Evolutionary conservation across 2,113 vertebrate species (phyloP), one percentile per base, ranked within the genome.

Genomic region (Alces alces): DNA sequence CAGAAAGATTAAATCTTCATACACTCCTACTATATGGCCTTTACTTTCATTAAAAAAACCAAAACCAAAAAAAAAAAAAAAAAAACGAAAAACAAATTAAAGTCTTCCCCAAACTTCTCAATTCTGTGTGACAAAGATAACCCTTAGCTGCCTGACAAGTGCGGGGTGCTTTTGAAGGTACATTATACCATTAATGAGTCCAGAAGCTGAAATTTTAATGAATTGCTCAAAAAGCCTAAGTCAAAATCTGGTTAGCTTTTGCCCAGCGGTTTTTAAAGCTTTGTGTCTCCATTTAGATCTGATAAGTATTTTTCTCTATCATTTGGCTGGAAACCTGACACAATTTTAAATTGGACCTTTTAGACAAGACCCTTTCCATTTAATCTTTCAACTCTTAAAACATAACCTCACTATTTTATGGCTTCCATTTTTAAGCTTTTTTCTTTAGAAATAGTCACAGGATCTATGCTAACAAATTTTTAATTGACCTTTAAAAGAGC

Each of bases 371-470:
- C 17, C 21, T 91, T 93, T 88, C 12, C 43, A 89, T 76, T 96
- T 91, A 78, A 64, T 85, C 33, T 96, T 93, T 50, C 36, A 97
- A 28, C 85, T 96, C n/a, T 50, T 86, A 88, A 96, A 80, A 93
- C 52, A 83, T 7, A 95, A 43, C 28, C 21, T 54, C 45, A n/a
- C 21, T 55, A 85, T 93, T 80, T 79, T 43, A 80, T 64, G 21
- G 13, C 17, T 96, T 96, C n/a, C 11, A 43, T 47, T 64, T 76
- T 54, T 50, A 30, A 79, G 64, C 16, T 8, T 54, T 91, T 5
- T 28, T 33, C 21, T 89, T 54, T 93, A 36, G 25, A 87, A 83
- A 76, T 36, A 96, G 47, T 36, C 57, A 39, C 7, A 87, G 6
- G 4, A 76, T 83, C 23, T 92, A 39, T 66, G 12, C 21, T 78